Evolutionary conservation across 2,888 invertebrate genomes (phyloP), one percentile per base, ranked within the genome.

Genomic region (Limnephilus rhombicus): DNA sequence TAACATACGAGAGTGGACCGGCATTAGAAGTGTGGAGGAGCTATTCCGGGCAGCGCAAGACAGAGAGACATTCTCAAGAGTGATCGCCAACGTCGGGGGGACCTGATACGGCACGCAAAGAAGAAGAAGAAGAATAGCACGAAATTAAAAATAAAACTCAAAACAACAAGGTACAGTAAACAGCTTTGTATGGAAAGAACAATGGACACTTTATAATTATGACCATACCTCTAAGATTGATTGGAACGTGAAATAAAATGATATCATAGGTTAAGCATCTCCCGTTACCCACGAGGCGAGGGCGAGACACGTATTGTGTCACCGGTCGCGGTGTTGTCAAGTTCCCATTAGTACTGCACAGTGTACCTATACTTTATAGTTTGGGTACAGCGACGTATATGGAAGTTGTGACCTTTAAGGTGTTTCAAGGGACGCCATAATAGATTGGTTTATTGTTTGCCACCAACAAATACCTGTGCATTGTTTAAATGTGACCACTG

Each of bases 261-360:
- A 68, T 68, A 24, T 68, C 68, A 68, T 68, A n/a, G 68, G n/a
- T 68, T n/a, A 68, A 68, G 9, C 24, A 68, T 68, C 24, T 68
- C 68, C 68, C 68, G 68, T 68, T 68, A n/a, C n/a, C 68, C 68
- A 68, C 68, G 68, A 68, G 68, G 68, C 68, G 68, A 68, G 68
- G 68, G 68, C 68, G n/a, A 68, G 68, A 68, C 68, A n/a, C 68
- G 68, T 68, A n/a, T 68, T 68, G 68, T n/a, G 68, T 68, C 68
- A 68, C 53, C 18, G 18, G 12, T 13, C 13, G 18, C 24, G 68
- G 68, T 68, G 9, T 68, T 24, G 68, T 68, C 68, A 68, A 24
- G 68, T 4, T 2, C n/a, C 24, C 68, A n/a, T 68, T 68, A 68
- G 68, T n/a, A 68, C 24, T 68, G 68, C n/a, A 24, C 13, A 13